Evolutionary conservation across 1,140 invertebrate genomes (phyloP).

Genomic region (Aradophagus sp.): DNA sequence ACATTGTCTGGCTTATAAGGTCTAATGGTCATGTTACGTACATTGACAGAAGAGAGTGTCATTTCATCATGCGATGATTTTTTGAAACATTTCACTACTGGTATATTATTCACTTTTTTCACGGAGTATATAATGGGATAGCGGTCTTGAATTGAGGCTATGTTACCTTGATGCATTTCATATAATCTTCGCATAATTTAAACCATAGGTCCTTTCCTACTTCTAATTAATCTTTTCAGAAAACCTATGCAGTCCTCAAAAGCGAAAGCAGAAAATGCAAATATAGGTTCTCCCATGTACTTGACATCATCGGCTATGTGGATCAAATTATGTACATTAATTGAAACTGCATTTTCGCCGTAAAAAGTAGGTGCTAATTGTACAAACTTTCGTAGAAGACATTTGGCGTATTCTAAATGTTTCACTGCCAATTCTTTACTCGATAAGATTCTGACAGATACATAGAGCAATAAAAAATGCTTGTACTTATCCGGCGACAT

Average conservation of each 20-base stretch:
- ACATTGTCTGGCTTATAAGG: constrained; percentile 42
- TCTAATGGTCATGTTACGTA: constrained; percentile 20
- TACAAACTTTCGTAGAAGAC: constrained; percentile 50
- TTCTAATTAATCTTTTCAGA: constrained; percentile 5
- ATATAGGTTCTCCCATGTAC: constrained; percentile 21
- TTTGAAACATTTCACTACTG: background rate
- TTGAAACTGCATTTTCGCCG: constrained; percentile 32
- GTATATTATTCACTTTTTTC: background rate
- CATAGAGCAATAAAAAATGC: constrained; percentile 56
- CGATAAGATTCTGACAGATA: constrained; percentile 40
- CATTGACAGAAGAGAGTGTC: constrained; percentile 1
- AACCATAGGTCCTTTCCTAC: background rate
- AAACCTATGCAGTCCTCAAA: constrained; percentile 28
- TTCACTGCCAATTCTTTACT: constrained; percentile 21
- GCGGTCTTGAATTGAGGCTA: background rate
- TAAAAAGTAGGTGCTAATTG: constrained; percentile 44
- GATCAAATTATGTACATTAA: constrained; percentile 50
- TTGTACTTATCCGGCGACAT: constrained; percentile 24
- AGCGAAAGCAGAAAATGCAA: constrained; percentile 28
- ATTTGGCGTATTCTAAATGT: constrained; percentile 25
- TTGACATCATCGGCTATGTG: constrained; percentile 52
- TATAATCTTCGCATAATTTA: constrained; percentile 1
- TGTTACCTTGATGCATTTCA: constrained; percentile 1
- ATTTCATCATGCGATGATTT: background rate
- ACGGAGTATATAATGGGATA: background rate